Base-by-base conservation (phyloP, 1,140 invertebrate genomes). In the Drosophila athabasca region DNA sequence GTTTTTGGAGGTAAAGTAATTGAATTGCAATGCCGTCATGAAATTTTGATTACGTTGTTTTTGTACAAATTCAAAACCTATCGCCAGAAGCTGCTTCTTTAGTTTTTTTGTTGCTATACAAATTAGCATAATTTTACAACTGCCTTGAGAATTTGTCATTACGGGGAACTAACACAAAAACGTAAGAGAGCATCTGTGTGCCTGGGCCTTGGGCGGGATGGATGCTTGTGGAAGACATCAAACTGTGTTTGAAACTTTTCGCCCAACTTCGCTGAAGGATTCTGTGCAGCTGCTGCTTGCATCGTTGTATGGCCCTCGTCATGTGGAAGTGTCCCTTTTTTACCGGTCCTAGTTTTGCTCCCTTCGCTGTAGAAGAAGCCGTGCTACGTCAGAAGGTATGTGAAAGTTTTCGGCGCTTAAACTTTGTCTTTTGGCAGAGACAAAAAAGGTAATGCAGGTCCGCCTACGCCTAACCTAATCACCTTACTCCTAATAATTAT, bases 71-170 rank as follows among this genome's bases (percentile, higher is more conserved):
- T 84, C 73, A 85, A 81, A 85, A 57, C 58, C 60, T 35, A 58
- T 11, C 31, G 35, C 35, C 35, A 39, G 35, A 39, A 13, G 35
- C 31, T 9, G 19, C 43, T 49, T 15, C 58, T 61, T 39, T 13
- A 13, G 57, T 66, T 58, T 51, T 49, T 55, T 26, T 35, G 39
- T 41, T 15, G 41, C 39, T 64, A n/a, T 50, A 43, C 24, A 72
- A 69, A 85, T 80, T 76, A 68, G 55, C 76, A 84, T 79, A 65
- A 80, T 77, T 84, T 87, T 81, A 87, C 69, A 73, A 76, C 82
- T 81, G 67, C 57, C 81, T 72, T 50, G 52, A 62, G 45, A 81
- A 85, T 85, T 81, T 81, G 57, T 57, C 61, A 53, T 57, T 4
- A 35, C 31, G 39, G 17, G 60, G 60, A 50, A 68, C 48, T 52